phyloP scores from a whole-genome alignment of 2,797 vertebrate species.

The Hippopotamyrus pictus region DNA sequence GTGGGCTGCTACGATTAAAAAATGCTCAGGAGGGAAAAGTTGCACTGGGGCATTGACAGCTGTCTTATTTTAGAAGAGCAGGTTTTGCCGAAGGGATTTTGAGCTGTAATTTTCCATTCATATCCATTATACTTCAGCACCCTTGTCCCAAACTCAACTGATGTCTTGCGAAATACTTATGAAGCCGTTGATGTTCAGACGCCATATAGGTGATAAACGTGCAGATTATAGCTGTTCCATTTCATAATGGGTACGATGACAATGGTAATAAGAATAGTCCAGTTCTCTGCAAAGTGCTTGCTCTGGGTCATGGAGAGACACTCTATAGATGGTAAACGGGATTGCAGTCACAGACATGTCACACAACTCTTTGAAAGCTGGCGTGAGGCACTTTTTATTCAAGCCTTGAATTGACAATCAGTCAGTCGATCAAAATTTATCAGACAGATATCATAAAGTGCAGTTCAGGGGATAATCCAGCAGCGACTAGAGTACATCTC shows the following conservation, averaged over 20 bases:
- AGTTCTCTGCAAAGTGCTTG: background rate
- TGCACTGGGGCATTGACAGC: constrained; percentile 8
- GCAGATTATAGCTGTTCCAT: background rate
- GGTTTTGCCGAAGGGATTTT: background rate
- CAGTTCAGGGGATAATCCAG: background rate
- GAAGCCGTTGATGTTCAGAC: background rate
- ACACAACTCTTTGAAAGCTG: background rate
- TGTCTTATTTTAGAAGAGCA: background rate
- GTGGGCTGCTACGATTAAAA: background rate
- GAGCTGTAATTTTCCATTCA: background rate
- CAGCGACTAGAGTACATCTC: background rate
- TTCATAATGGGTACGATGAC: background rate
- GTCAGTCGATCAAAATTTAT: background rate
- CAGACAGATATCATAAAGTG: background rate
- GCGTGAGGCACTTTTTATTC: background rate
- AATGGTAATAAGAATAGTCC: background rate
- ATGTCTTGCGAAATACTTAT: constrained; percentile 3
- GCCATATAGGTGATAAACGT: background rate
- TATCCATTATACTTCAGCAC: constrained; percentile 7
- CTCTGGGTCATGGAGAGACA: background rate
- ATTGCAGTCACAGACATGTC: background rate
- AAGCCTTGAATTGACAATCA: background rate
- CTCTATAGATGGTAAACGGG: background rate
- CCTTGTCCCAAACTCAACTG: background rate
- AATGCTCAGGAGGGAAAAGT: background rate